Conservation (phyloP, 2,888 invertebrate genomes). For the Heliconius aoede region DNA sequence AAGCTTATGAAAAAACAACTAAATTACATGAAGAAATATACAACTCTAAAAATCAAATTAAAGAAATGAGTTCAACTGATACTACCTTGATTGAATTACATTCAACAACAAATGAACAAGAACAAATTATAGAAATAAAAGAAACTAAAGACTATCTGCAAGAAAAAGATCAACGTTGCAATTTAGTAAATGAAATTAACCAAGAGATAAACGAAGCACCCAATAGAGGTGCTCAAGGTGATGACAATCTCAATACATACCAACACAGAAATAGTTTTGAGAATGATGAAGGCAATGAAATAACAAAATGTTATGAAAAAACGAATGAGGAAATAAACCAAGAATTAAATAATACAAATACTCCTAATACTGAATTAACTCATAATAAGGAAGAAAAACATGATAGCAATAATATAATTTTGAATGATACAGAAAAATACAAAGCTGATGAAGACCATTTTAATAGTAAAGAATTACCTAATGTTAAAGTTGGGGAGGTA, state of each 20-base stretch:
- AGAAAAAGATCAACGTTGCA: not conserved
- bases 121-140: not conserved
- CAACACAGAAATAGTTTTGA: not conserved
- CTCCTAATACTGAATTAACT: not conserved
- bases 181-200: not conserved
- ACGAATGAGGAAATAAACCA: not conserved
- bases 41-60: not conserved
- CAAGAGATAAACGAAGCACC: not conserved
- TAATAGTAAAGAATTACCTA: not conserved
- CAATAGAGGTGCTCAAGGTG: not conserved
- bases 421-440: constrained; percentile 13
- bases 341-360: not conserved
- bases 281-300: not conserved
- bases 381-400: not conserved
- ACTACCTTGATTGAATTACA: not conserved
- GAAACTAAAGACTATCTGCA: constrained; percentile 14
- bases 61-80: not conserved
- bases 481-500: not conserved
- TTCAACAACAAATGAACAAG: constrained; percentile 4
- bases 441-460: not conserved
- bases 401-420: not conserved
- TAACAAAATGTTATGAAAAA: not conserved
- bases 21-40: constrained; percentile 10
- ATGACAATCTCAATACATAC: constrained; percentile 1
- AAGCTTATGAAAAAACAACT: not conserved